Conservation (phyloP, 2,888 invertebrate genomes). For the Leptinotarsa peninsularis region DNA sequence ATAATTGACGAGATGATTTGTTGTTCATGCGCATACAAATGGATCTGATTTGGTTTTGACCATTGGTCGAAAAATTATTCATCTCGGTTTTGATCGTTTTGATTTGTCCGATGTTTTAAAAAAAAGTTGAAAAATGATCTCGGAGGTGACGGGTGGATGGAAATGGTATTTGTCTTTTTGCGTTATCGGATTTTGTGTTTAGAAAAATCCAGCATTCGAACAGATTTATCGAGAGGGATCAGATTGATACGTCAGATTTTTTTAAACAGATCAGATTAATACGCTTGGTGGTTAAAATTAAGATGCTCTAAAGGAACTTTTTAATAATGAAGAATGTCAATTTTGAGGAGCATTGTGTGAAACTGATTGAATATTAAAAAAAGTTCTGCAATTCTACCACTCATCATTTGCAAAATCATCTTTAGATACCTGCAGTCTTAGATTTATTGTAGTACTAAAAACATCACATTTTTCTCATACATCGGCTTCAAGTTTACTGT, state of each 20-base stretch:
- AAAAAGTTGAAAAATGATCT: background rate
- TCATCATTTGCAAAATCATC: no score
- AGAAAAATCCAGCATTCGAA: background rate
- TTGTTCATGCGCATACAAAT: background rate
- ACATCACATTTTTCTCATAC: no score
- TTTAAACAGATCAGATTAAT: background rate
- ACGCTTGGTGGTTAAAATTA: no score
- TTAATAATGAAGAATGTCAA: no score
- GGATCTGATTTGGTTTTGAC: constrained; percentile 4
- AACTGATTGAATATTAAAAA: no score
- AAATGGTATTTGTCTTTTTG: background rate
- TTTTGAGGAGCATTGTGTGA: no score
- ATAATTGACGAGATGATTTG: constrained; percentile 2
- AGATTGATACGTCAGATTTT: background rate
- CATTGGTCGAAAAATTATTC: constrained; percentile 18
- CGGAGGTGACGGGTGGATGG: constrained; percentile 4
- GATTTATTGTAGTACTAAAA: no score
- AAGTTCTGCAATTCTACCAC: no score
- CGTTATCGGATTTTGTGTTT: background rate
- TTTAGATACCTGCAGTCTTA: no score
- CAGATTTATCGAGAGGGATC: background rate
- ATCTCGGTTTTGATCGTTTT: constrained; percentile 7
- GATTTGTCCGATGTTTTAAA: constrained; percentile 7
- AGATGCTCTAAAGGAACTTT: no score
- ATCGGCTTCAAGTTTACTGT: no score